Base-by-base conservation (phyloP, 92 coral and sea anemone genomes). In the Scolanthus callimorphus region DNA sequence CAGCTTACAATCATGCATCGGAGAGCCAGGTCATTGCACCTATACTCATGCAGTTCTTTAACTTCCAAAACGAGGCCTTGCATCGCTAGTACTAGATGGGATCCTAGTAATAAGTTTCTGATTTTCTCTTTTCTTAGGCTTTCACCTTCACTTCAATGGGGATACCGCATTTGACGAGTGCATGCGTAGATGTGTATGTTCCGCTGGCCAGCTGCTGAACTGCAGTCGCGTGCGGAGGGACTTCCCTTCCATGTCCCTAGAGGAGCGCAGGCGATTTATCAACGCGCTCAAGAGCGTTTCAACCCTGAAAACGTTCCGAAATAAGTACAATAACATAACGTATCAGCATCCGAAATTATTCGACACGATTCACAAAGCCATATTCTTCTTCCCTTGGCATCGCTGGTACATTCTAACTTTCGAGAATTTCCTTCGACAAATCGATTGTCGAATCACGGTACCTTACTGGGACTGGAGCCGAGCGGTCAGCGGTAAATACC, bases 391-490 rank as follows among this genome's bases (percentile, higher is more conserved):
- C 15, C 94, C 94, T 9, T 85, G 94, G 94, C 83, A 85, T 45
- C 72, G 94, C 28, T 58, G 65, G 29, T 85, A 52, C 43, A 66
- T 81, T 24, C 55, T 85, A 48, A 68, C 64, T 26, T 56, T 80
- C 21, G 94, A 85, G 46, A 85, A 85, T 54, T 46, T 74, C 24
- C 65, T 85, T 12, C 75, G 74, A 25, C 17, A 54, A 53, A 51
- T 70, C 43, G 94, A 85, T 43, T 68, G 84, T 4, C 83, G 84
- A 12, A 25, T 85, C 6, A 85, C 94, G 0, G 25, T 80, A 3
- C 88, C 94, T 0, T 85, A 75, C 13, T 85, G 88, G 94, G 84
- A 85, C 70, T 85, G 94, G 94, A 70, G 70, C 51, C 66, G 54
- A 12, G 48, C 51, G 39, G 57, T 76, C 69, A 64, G 68, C 26